Base-by-base conservation (phyloP, 2,113 vertebrate species). In the Calcarius ornatus region DNA sequence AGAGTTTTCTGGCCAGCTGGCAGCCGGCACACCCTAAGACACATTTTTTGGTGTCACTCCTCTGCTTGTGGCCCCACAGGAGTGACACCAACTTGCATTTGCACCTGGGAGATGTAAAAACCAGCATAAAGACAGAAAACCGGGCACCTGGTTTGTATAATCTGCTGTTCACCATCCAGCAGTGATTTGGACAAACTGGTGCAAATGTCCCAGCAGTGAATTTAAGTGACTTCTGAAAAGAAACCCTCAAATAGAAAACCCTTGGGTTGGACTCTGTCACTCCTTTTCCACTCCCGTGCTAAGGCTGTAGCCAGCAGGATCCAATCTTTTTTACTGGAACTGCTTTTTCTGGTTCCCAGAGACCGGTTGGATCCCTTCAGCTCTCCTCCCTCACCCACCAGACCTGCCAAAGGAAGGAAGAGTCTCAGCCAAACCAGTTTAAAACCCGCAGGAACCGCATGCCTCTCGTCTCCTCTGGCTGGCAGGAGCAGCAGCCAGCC, bases 331-430 rank as follows among this genome's bases (percentile, higher is more conserved):
- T 51, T 54, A 33, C 81, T 28, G 37, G 54, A 90, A 90, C 96
- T 87, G 91, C 91, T 91, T 95, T 95, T 89, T 95, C 96, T 76
- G 85, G 93, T 97, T 97, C 59, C 31, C 71, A 73, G 59, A 69
- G 91, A 92, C 84, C 5, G 35, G 89, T 79, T 4, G 19, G 94
- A 77, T 91, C 63, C 73, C 78, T 95, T 77, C 24, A 13, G 45
- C 53, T 61, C 80, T 81, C 48, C 47, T 91, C 70, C 81, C 73
- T 88, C 2, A 2, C 85, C 59, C 53, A 47, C 1, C 1, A 92
- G 76, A 94, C 48, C 61, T 70, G 81, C 30, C 8, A 30, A 80
- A 65, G 70, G 78, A 87, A 90, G 79, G 73, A 48, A 18, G 10
- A 89, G 50, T 30, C 37, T 73, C 77, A 48, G 51, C 33, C 77